These are phyloP conservation scores for Labia minor DNA, from an alignment of 2,888 invertebrate species.

Conservation along the genomic window DNA sequence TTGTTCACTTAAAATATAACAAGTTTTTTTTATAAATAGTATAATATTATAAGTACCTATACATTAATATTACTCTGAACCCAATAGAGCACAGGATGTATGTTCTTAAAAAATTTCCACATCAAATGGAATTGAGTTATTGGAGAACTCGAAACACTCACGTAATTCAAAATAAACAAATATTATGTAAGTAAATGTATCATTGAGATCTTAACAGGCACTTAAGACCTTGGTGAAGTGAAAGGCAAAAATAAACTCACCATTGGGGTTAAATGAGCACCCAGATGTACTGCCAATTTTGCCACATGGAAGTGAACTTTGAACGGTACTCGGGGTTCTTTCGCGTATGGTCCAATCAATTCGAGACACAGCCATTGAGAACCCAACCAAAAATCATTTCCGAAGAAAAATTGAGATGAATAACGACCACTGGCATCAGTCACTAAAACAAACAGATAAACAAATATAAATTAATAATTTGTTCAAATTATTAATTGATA, in stretches of 20 bases:
- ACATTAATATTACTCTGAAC: too few species aligned
- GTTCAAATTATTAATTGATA: too few species aligned
- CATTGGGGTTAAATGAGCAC: conserved; percentile 42
- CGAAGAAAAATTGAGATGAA: conserved; percentile 61
- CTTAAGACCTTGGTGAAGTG: too few species aligned
- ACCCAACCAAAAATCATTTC: conserved; percentile 73
- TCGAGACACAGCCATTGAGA: conserved; percentile 59
- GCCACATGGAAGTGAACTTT: conserved; percentile 50
- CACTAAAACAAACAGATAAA: conserved; percentile 43
- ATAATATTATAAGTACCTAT: too few species aligned
- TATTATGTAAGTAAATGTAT: conserved; percentile 25
- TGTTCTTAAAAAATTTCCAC: too few species aligned
- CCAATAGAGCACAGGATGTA: too few species aligned
- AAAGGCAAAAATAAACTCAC: conserved; percentile 35
- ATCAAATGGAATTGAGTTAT: too few species aligned
- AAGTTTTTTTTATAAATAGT: too few species aligned
- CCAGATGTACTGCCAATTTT: conserved; percentile 45
- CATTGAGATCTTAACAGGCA: too few species aligned
- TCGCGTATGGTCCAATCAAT: conserved; percentile 46
- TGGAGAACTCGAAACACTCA: too few species aligned
- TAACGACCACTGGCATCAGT: conserved; percentile 72
- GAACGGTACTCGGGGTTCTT: conserved; percentile 48
- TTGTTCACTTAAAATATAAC: too few species aligned
- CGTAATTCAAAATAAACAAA: too few species aligned
- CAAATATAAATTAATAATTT: background rate